phyloP scores from a whole-genome alignment of 2,113 vertebrate genomes.

The Oreochromis tanganicae region DNA sequence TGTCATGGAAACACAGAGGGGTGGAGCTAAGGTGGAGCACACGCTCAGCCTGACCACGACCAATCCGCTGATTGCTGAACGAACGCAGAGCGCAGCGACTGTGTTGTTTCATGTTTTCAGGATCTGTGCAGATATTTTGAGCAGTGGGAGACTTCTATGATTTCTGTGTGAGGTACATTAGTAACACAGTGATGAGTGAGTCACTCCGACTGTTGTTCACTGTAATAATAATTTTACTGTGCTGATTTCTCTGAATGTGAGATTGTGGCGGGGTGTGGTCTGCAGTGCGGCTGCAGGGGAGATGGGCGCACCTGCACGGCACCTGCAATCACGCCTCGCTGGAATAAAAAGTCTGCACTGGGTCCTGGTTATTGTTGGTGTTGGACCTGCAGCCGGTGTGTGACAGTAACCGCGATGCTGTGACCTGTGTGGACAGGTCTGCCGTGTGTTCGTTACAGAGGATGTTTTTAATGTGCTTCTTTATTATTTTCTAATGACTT shows the following conservation, averaged over 20 bases:
- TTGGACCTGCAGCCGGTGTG: no score
- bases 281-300: neutral
- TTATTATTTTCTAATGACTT: neutral
- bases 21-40: neutral
- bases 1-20: neutral
- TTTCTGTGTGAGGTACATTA: neutral
- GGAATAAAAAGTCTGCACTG: neutral
- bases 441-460: neutral
- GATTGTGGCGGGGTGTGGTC: neutral
- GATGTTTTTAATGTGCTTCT: neutral
- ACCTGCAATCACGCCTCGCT: neutral
- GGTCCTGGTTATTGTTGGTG: neutral
- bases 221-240: fast-evolving
- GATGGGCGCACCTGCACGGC: neutral
- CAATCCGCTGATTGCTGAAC: neutral
- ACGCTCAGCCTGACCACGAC: neutral
- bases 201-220: fast-evolving
- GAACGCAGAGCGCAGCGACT: neutral
- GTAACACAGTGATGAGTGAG: neutral
- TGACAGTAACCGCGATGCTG: neutral
- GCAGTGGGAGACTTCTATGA: neutral
- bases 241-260: neutral
- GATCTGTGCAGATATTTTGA: neutral
- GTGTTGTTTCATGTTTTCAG: neutral
- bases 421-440: neutral